Percentiles rank a stretch among this genome's conserved stretches.
phyloP scores from a whole-genome alignment of 1,140 invertebrate genomes.

The Saxidomus purpurata region DNA sequence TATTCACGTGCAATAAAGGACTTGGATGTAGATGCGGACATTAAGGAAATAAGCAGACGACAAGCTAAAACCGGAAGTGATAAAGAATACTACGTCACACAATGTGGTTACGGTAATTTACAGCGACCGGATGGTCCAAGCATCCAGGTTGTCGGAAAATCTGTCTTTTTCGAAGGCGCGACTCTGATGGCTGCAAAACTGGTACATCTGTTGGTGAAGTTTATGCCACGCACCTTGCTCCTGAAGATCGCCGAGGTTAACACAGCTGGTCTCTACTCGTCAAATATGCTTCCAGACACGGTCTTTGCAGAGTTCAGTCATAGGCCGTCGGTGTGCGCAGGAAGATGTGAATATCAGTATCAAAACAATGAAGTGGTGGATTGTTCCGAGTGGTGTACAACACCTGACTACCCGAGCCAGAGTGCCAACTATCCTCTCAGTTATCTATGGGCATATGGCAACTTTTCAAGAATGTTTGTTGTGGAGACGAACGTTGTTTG shows the following conservation, averaged over 20 bases:
- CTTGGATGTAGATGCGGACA: neutral
- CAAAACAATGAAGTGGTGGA: neutral
- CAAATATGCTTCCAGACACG: neutral
- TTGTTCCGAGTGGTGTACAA: conserved; percentile 41
- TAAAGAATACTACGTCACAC: conserved; percentile 17
- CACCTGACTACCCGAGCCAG: conserved; percentile 24
- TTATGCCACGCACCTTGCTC: conserved; percentile 14
- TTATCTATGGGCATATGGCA: conserved; percentile 53
- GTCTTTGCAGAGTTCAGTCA: conserved; percentile 27
- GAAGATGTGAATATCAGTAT: neutral
- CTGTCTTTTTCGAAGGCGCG: neutral
- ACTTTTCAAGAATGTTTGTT: conserved; percentile 15
- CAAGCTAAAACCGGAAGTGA: neutral
- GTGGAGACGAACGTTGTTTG: conserved; percentile 47
- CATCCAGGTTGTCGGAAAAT: conserved; percentile 25
- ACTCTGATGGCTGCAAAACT: conserved; percentile 19
- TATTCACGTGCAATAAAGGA: neutral
- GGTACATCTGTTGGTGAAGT: conserved; percentile 27
- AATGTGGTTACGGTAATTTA: conserved; percentile 24
- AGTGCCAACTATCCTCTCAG: neutral
- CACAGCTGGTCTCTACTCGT: neutral
- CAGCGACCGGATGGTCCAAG: conserved; percentile 9
- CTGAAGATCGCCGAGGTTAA: neutral
- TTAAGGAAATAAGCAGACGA: conserved; percentile 4
- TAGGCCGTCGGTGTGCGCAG: neutral